Evolutionary conservation across 2,113 vertebrate genomes (phyloP).

Genomic region (Acinonyx jubatus): DNA sequence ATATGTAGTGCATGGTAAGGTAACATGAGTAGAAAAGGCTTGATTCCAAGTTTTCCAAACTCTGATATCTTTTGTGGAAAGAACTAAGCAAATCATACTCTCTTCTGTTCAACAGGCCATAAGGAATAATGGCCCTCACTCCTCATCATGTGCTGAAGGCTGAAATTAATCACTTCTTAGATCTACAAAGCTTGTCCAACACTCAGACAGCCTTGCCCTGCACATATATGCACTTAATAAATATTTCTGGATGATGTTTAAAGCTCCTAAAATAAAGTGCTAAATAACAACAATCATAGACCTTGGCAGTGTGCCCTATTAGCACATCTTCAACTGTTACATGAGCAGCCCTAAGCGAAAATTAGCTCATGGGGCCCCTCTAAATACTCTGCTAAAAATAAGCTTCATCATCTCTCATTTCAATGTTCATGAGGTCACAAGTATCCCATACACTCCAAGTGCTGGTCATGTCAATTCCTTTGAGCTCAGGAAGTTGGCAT

Average conservation of each 20-base stretch:
- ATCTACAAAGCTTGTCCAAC: slow-evolving; percentile 42
- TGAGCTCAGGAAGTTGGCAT: background rate
- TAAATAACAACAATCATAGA: slow-evolving; percentile 63
- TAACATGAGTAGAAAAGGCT: background rate
- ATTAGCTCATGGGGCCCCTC: background rate
- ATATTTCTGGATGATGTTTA: slow-evolving; percentile 60
- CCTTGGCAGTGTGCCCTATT: background rate
- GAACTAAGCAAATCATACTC: background rate
- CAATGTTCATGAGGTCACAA: background rate
- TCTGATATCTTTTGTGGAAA: background rate
- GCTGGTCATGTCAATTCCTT: background rate
- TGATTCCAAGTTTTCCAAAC: slow-evolving; percentile 1
- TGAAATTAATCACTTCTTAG: slow-evolving; percentile 20
- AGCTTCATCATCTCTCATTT: slow-evolving; percentile 40
- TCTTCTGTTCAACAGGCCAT: background rate
- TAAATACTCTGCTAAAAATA: slow-evolving; percentile 55
- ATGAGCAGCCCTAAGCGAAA: slow-evolving; percentile 12
- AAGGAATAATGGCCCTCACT: background rate
- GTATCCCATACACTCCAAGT: background rate
- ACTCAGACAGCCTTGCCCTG: background rate
- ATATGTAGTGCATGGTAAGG: background rate
- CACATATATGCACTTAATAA: slow-evolving; percentile 18
- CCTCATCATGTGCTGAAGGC: background rate
- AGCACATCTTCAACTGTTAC: slow-evolving; percentile 40
- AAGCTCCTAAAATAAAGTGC: slow-evolving; percentile 61